Percentiles rank a stretch among this genome's conserved stretches.
Evolutionary conservation across 1,140 invertebrate species (phyloP).

Genomic region (Cherax destructor): DNA sequence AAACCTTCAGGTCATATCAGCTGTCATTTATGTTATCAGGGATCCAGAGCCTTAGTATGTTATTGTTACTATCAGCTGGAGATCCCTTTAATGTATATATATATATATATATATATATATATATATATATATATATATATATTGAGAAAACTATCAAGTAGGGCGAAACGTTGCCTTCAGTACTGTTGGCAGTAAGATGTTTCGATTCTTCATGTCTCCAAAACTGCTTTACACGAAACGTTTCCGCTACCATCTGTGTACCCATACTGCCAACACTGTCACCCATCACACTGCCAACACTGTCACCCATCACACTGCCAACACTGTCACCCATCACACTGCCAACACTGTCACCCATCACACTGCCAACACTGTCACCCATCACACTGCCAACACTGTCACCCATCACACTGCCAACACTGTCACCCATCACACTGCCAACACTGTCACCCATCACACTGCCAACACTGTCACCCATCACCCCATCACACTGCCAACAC

Average conservation of each 20-base stretch:
- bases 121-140: no score
- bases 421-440: not conserved
- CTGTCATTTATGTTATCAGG: constrained; percentile 19
- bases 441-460: not conserved
- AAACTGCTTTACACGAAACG: no score
- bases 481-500: not conserved
- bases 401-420: not conserved
- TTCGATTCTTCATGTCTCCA: no score
- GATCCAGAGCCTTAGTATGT: not conserved
- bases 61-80: constrained; percentile 34
- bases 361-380: no score
- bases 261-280: not conserved
- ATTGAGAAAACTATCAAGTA: no score
- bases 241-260: no score
- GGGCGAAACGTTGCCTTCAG: no score
- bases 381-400: not conserved
- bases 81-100: no score
- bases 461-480: not conserved
- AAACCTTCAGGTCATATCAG: not conserved
- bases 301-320: not conserved
- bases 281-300: not conserved
- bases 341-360: no score
- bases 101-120: no score
- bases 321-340: not conserved
- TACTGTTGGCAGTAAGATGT: no score